Percentiles rank a stretch among this genome's conserved stretches.
These are phyloP conservation scores for Itoplectis maculator DNA, from an alignment of 2,888 invertebrate genomes.

Conservation along the genomic window DNA sequence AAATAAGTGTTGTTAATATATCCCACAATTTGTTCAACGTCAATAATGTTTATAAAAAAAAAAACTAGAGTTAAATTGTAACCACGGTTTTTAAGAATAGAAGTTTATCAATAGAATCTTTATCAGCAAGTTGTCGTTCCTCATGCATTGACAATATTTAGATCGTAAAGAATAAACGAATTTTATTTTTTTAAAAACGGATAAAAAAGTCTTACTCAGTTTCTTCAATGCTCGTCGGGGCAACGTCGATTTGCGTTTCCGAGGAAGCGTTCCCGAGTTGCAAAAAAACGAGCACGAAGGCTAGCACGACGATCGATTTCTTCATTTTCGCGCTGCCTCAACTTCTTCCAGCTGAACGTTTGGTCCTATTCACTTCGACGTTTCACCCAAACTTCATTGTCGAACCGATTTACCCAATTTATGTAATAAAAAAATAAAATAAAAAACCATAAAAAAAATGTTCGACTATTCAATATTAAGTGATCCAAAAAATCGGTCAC, in stretches of 20 bases:
- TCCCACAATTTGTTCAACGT: not conserved
- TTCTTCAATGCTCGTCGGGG: not conserved
- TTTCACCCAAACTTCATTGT: constrained; percentile 40
- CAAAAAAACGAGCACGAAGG: constrained; percentile 31
- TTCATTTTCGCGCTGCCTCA: too few species aligned
- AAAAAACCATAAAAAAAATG: too few species aligned
- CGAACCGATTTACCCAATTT: not conserved
- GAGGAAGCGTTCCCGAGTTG: constrained; percentile 5
- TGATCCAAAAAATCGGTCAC: not conserved
- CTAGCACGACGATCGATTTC: constrained; percentile 21
- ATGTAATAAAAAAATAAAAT: not conserved
- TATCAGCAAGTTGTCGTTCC: too few species aligned
- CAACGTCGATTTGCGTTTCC: constrained; percentile 13
- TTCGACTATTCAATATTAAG: not conserved
- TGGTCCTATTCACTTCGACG: constrained; percentile 17
- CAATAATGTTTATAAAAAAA: not conserved
- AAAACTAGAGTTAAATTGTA: not conserved
- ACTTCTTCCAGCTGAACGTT: not conserved
- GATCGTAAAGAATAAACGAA: not conserved
- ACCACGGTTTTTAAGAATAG: not conserved
- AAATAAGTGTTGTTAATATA: not conserved
- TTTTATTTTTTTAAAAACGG: not conserved
- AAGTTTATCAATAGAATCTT: too few species aligned
- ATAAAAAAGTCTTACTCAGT: constrained; percentile 43
- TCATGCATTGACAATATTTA: not conserved